Percentiles rank a stretch among this genome's conserved stretches.
phyloP scores from a whole-genome alignment of 2,113 vertebrate genomes.

The Syngnathus floridae region DNA sequence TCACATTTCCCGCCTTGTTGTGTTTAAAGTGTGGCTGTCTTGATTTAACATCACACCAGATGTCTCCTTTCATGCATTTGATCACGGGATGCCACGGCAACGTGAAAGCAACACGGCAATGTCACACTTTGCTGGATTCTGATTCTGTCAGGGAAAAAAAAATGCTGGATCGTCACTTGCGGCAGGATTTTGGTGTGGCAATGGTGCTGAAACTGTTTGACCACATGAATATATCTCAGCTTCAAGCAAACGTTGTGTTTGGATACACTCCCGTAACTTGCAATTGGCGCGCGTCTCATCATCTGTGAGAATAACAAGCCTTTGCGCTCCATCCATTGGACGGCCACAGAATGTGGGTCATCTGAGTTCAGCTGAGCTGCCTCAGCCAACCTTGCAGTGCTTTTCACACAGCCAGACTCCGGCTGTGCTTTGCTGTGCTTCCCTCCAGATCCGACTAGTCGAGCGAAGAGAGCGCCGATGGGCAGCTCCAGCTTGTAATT shows the following conservation, averaged over 20 bases:
- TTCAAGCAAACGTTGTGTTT: slow-evolving; percentile 34
- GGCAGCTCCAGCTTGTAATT: slow-evolving; percentile 41
- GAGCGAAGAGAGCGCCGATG: slow-evolving; percentile 61
- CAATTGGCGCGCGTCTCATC: slow-evolving; percentile 36
- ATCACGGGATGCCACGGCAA: not conserved
- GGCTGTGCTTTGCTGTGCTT: slow-evolving; percentile 47
- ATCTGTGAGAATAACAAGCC: slow-evolving; percentile 51
- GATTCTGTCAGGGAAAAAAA: not conserved
- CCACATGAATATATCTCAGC: slow-evolving; percentile 40
- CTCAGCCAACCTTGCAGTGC: slow-evolving; percentile 69
- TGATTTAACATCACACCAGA: not conserved
- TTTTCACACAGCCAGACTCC: slow-evolving; percentile 69
- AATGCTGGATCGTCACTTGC: not conserved
- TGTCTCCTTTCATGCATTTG: not conserved
- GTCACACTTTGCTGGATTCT: not conserved
- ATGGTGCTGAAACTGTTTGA: slow-evolving; percentile 47
- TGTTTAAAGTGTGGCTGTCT: not conserved
- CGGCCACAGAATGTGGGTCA: slow-evolving; percentile 69
- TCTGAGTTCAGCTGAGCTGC: slow-evolving; percentile 70
- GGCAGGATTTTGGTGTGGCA: not conserved
- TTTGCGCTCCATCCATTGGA: slow-evolving; percentile 52
- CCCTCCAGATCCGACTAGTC: slow-evolving; percentile 59
- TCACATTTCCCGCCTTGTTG: not conserved
- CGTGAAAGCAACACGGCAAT: not conserved
- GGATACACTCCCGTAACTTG: slow-evolving; percentile 23